A percentile compares a stretch with the other conserved stretches of the same genome.
Evolutionary conservation across 2,888 invertebrate species (phyloP).

Genomic region (Drosophila yooni): DNA sequence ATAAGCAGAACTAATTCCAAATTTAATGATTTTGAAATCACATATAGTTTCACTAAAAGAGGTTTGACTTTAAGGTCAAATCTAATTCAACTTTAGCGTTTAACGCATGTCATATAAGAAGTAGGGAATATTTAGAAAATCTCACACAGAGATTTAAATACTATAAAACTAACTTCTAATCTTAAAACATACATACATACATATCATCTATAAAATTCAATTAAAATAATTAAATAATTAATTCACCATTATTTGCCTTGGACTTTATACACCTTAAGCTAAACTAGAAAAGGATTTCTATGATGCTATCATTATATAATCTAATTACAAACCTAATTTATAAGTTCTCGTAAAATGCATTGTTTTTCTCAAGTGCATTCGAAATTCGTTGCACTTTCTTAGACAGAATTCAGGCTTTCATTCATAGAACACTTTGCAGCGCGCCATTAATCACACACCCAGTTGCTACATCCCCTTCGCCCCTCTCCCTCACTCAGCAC

Average conservation of each 20-base stretch:
- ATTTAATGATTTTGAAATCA: accelerated
- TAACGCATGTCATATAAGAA: background rate
- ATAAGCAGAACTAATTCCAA: background rate
- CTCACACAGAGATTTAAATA: background rate
- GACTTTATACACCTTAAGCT: background rate
- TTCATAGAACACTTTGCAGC: conserved; percentile 28
- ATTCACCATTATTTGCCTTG: background rate
- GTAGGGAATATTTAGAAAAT: background rate
- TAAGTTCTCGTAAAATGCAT: background rate
- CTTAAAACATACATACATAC: background rate
- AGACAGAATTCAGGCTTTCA: background rate
- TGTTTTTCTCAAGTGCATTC: conserved; percentile 12
- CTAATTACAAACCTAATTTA: background rate
- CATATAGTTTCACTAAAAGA: background rate
- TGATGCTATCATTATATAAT: background rate
- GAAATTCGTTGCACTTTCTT: background rate
- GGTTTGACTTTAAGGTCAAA: background rate
- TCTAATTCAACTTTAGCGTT: background rate
- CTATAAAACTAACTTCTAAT: background rate
- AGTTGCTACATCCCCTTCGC: background rate
- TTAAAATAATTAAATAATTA: background rate
- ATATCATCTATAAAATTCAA: too few species aligned
- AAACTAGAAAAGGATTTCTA: background rate
- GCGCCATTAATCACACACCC: conserved; percentile 66
- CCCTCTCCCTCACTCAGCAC: background rate